Conservation (phyloP, 2,888 invertebrate genomes). For the Plemyria rubiginata region DNA sequence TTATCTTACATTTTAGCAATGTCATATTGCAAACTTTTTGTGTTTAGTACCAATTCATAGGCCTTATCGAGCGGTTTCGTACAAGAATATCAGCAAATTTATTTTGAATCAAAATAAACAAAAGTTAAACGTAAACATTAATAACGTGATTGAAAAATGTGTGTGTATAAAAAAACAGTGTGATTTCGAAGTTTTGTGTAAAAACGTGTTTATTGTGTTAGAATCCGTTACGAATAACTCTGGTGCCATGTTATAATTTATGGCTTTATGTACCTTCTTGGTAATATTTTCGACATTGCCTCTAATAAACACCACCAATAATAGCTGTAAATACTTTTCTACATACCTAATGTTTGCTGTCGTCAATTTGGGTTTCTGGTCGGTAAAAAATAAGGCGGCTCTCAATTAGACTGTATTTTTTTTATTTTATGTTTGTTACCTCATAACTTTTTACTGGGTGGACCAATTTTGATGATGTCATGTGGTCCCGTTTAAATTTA, state of each 20-base stretch:
- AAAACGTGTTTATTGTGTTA: conserved; percentile 5
- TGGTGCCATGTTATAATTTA: conserved; percentile 9
- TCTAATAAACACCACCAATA: background rate
- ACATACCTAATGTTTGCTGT: conserved; percentile 1
- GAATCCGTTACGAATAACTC: conserved; percentile 1
- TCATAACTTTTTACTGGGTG: too few species aligned
- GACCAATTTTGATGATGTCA: too few species aligned
- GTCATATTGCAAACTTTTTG: conserved; percentile 75
- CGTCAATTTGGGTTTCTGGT: conserved; percentile 17
- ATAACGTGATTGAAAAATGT: conserved; percentile 14
- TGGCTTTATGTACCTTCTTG: conserved; percentile 5
- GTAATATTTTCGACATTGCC: conserved; percentile 8
- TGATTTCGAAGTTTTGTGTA: conserved; percentile 1
- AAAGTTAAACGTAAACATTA: conserved; percentile 12
- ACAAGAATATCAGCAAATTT: conserved; percentile 11
- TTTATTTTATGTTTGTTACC: too few species aligned
- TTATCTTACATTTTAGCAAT: conserved; percentile 80
- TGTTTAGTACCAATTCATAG: conserved; percentile 51
- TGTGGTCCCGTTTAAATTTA: too few species aligned
- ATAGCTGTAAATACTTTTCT: background rate
- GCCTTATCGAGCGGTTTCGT: conserved; percentile 37
- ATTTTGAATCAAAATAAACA: conserved; percentile 19
- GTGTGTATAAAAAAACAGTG: conserved; percentile 2
- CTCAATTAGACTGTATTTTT: too few species aligned
- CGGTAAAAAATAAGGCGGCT: background rate